Evolutionary conservation across 1,140 invertebrate species (phyloP).

Genomic region (Pentalonia nigronervosa): DNA sequence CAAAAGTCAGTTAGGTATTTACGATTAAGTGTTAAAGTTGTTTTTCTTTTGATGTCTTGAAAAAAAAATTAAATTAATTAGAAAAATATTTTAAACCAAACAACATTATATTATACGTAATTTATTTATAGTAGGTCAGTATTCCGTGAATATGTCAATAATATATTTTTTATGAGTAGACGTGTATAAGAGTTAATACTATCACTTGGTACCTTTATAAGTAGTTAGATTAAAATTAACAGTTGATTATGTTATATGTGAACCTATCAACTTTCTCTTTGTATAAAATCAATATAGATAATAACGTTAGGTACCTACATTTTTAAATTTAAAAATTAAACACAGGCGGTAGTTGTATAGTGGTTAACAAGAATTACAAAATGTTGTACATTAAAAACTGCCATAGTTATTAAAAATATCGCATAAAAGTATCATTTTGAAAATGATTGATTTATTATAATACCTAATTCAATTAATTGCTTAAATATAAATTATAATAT

Average conservation of each 20-base stretch:
- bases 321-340: background rate
- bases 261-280: background rate
- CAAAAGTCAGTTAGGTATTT: background rate
- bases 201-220: background rate
- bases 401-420: background rate
- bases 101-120: background rate
- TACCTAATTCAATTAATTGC: background rate
- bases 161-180: constrained; percentile 13
- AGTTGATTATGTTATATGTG: constrained; percentile 1
- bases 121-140: constrained; percentile 21
- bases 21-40: background rate
- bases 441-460: background rate
- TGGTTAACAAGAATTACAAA: too few relatives aligned
- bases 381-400: background rate
- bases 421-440: background rate
- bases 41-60: background rate
- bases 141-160: background rate
- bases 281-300: background rate
- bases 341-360: too few relatives aligned
- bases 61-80: background rate
- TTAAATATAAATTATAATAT: background rate
- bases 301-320: background rate
- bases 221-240: constrained; percentile 10
- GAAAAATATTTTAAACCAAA: background rate
- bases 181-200: background rate